A percentile compares a stretch with the other conserved stretches of the same genome.
Conservation (phyloP, 2,797 vertebrate species). For the Alectoris magna region DNA sequence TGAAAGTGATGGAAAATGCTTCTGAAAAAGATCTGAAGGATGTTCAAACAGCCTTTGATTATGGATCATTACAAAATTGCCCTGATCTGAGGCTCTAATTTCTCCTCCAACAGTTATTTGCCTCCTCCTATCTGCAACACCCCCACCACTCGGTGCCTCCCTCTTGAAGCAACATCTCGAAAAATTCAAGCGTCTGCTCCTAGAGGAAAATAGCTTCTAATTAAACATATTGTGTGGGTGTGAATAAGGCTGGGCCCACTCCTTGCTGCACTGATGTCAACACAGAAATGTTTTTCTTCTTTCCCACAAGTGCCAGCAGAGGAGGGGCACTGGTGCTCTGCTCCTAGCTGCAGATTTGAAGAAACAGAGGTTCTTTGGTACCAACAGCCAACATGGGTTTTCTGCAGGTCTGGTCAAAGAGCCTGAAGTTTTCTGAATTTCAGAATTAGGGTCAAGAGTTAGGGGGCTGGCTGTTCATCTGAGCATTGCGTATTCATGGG, state of each 20-base stretch:
- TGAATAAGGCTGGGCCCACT: conserved; percentile 60
- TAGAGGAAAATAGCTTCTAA: conserved; percentile 68
- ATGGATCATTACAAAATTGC: conserved; percentile 44
- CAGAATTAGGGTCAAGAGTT: background rate
- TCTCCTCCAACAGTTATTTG: conserved; percentile 20
- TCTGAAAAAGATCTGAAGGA: background rate
- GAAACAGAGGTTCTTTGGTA: background rate
- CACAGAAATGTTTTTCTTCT: conserved; percentile 53
- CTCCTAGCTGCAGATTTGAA: background rate
- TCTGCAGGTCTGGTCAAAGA: background rate
- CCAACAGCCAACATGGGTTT: rapidly evolving
- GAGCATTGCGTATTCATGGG: rapidly evolving
- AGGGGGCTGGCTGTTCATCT: background rate
- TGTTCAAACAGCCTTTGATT: conserved; percentile 29
- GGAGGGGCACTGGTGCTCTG: background rate
- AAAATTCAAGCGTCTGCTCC: conserved; percentile 62
- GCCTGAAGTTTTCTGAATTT: background rate
- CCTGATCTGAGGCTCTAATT: background rate
- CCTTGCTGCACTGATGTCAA: conserved; percentile 42
- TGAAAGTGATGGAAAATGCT: background rate
- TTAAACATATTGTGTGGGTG: conserved; percentile 45
- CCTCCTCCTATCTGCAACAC: conserved; percentile 60
- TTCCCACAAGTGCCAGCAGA: background rate
- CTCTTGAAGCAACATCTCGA: conserved; percentile 38
- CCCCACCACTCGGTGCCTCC: conserved; percentile 27